Conservation (phyloP, 1,140 invertebrate species). For the Diabrotica virgifera region DNA sequence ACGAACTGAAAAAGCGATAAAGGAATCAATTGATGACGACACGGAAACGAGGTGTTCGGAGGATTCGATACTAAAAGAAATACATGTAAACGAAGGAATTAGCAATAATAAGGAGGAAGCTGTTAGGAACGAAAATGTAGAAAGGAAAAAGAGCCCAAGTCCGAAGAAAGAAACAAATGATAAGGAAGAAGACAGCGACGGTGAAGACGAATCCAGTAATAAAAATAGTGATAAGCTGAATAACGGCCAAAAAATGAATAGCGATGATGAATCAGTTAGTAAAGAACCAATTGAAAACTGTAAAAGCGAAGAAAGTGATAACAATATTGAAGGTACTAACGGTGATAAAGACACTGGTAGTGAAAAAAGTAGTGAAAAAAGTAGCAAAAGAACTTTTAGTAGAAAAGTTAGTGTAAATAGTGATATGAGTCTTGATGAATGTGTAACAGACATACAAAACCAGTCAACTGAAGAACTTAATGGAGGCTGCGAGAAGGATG, state of each 20-base stretch:
- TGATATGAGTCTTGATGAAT: neutral
- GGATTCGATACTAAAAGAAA: conserved; percentile 36
- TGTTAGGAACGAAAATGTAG: neutral
- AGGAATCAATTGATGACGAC: conserved; percentile 76
- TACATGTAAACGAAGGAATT: neutral
- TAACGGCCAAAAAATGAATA: neutral
- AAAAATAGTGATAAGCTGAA: neutral
- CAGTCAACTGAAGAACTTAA: neutral
- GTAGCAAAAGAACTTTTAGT: neutral
- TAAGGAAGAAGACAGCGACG: neutral
- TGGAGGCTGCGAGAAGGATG: conserved; percentile 39
- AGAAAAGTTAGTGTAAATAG: neutral
- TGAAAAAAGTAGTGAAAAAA: neutral
- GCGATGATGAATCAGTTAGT: neutral
- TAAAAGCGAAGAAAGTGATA: neutral
- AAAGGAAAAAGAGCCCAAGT: neutral
- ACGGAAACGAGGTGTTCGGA: conserved; percentile 54
- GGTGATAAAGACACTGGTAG: neutral
- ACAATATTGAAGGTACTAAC: neutral
- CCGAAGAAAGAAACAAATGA: neutral
- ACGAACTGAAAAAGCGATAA: conserved; percentile 71
- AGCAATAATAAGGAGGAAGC: neutral
- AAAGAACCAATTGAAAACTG: neutral
- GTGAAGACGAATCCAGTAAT: neutral
- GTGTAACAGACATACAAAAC: neutral